These are phyloP conservation scores for Myotis planiceps DNA, from an alignment of 2,797 vertebrate species.

Conservation along the genomic window DNA sequence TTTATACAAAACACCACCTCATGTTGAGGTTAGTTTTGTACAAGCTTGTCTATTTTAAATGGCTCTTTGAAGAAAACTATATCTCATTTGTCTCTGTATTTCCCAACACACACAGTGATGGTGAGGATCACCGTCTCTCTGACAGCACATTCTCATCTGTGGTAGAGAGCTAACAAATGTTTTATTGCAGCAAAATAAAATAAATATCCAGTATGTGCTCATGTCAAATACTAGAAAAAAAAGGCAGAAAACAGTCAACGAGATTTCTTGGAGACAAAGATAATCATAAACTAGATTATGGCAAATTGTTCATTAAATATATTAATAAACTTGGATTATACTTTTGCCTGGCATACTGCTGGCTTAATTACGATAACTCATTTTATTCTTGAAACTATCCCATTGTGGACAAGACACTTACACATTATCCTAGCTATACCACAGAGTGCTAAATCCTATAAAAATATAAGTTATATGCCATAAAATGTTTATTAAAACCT, in stretches of 20 bases:
- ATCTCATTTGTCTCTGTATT: neutral
- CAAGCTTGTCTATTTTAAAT: neutral
- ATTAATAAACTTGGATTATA: neutral
- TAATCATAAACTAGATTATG: neutral
- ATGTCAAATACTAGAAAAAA: neutral
- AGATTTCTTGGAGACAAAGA: neutral
- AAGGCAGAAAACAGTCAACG: neutral
- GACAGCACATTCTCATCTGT: neutral
- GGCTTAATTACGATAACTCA: neutral
- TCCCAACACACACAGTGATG: neutral
- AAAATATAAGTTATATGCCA: neutral
- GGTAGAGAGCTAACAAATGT: neutral
- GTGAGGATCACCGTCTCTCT: neutral
- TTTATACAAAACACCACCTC: neutral
- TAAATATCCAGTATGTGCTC: neutral
- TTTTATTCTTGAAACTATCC: neutral
- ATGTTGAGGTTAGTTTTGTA: neutral
- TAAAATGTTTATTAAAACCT: neutral
- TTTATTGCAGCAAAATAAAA: neutral
- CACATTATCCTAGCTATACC: neutral
- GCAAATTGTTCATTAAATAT: neutral
- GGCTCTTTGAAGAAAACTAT: neutral
- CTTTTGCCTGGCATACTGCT: neutral
- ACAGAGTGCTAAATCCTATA: neutral
- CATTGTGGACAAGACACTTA: neutral